Evolutionary conservation across 2,888 invertebrate genomes (phyloP), one percentile per base, ranked within the genome.

Genomic region (Autographa gamma): DNA sequence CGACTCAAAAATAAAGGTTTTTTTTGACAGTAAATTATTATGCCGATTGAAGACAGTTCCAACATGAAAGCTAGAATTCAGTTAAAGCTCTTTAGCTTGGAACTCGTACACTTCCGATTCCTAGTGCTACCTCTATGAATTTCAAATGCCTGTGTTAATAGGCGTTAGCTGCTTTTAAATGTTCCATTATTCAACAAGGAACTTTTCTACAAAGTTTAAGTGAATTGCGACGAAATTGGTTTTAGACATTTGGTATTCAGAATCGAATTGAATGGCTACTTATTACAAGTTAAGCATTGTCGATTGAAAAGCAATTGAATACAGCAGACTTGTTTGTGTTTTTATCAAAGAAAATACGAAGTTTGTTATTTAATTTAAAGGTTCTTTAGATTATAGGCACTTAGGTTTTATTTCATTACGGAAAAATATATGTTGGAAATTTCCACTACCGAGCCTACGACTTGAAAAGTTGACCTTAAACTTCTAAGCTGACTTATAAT

Each of bases 51-150:
- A 6, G 14, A 73, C 65, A 0, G 38, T 66, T 60, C 65, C 18
- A 25, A 16, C 25, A 34, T 41, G 9, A 52, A 63, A 60, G 63
- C 18, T 66, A 54, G 59, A 66, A 38, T 48, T 63, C 66, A 43
- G 58, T 34, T 62, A 63, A 75, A 71, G 61, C 69, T 69, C 65
- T 81, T 81, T 73, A 73, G 19, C 61, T 63, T 65, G 41, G 38
- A 72, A 68, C n/a, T 66, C 61, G 32, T 65, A 66, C 67, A 71
- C 71, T 74, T 74, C 64, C 67, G 63, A 81, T 81, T 74, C 66
- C 74, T 64, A 74, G 74, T 64, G 67, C 58, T 69, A 65, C 18
- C 32, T 80, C 68, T 69, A 81, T 80, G 75, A 81, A 78, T 73
- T 74, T 71, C 62, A 72, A 81, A 75, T 71, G 70, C 54, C 58